phyloP scores from a whole-genome alignment of 2,888 invertebrate species.

The Drosophila stalkeri region DNA sequence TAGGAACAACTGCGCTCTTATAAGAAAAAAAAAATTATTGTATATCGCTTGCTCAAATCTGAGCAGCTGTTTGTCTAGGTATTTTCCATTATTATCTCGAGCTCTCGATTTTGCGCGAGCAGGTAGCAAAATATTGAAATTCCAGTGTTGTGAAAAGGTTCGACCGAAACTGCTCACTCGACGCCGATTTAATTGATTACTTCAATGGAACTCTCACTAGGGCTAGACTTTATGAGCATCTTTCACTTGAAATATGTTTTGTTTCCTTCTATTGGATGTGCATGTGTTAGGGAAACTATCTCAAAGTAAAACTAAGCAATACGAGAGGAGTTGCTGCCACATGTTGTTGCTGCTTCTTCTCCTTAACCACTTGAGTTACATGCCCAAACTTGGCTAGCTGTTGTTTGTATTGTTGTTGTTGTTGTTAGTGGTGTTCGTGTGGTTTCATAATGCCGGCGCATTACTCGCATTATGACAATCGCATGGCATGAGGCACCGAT shows the following conservation, averaged over 20 bases:
- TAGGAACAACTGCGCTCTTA: slow-evolving; percentile 13
- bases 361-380: slow-evolving; percentile 52
- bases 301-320: not conserved
- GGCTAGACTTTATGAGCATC: slow-evolving; percentile 23
- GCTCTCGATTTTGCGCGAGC: slow-evolving; percentile 25
- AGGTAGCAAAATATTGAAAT: slow-evolving; percentile 44
- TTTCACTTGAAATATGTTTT: slow-evolving; percentile 34
- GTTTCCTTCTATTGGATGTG: not conserved
- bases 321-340: slow-evolving; percentile 30
- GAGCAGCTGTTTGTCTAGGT: slow-evolving; percentile 23
- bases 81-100: slow-evolving; percentile 16
- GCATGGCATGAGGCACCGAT: slow-evolving; percentile 29
- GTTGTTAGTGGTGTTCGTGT: slow-evolving; percentile 53
- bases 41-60: slow-evolving; percentile 27
- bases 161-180: slow-evolving; percentile 19
- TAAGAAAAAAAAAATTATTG: slow-evolving; percentile 1
- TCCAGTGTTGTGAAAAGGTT: slow-evolving; percentile 56
- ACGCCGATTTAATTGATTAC: slow-evolving; percentile 38
- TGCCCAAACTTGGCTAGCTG: slow-evolving; percentile 40
- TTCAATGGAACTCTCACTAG: slow-evolving; percentile 48
- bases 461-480: slow-evolving; percentile 43
- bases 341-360: slow-evolving; percentile 22
- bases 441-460: slow-evolving; percentile 66
- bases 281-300: slow-evolving; percentile 11
- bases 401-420: slow-evolving; percentile 3